Base-by-base conservation (phyloP, 2,113 vertebrate species). In the Tonatia bakeri region DNA sequence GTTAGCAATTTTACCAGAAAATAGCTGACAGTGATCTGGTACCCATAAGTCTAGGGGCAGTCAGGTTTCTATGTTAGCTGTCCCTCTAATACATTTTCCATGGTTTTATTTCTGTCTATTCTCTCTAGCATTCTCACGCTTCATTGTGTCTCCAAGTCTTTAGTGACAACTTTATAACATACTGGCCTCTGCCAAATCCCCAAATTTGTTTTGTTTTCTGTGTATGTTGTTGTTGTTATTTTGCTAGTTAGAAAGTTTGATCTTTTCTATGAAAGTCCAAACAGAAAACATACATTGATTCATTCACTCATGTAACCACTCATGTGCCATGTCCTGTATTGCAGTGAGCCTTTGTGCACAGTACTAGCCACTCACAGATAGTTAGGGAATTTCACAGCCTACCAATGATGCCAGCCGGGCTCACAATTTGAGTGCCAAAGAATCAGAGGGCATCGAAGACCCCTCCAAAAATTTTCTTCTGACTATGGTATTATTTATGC, bases 361-460 rank as follows among this genome's bases (percentile, higher is more conserved):
- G 43, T 8, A 0, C 9, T 1, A 54, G 56, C 47, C 10, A n/a
- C 7, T 64, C 1, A 20, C 4, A 47, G 22, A 15, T 26, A 59
- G 54, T 19, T 0, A 31, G 3, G 20, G 10, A 28, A 11, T 8
- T 13, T 3, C n/a, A 31, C 31, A 19, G 59, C 11, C n/a, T 45
- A 4, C 4, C 28, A 31, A 16, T 9, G 26, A 9, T 5, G 24
- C 19, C 22, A 72, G 8, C 10, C 5, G 28, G 72, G 1, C 14
- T 52, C 31, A 50, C 12, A 6, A 7, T 3, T 76, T 5, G 13
- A 15, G 54, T 31, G 36, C 12, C 15, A 11, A 73, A 31, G 15
- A n/a, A 12, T 1, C 7, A 9, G n/a, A 15, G 4, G 3, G 0
- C 4, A 0, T 65, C 59, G 52, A 73, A 31, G 12, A 33, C 24